phyloP scores from a whole-genome alignment of 2,113 vertebrate species.

The Pholis gunnellus region DNA sequence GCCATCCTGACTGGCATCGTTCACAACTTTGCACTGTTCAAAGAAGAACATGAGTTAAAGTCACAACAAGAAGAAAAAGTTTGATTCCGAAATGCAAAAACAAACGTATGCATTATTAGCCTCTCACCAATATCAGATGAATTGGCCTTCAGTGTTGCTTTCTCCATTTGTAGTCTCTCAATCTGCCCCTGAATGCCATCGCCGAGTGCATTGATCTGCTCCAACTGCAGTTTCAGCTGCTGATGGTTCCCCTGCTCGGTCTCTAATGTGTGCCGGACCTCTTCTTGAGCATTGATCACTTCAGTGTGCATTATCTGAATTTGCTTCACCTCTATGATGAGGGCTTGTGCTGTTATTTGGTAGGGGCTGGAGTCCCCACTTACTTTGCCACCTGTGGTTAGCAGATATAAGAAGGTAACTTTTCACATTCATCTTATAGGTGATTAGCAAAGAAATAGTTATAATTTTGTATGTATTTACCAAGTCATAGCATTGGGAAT shows the following conservation, averaged over 20 bases:
- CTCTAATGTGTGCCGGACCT: background rate
- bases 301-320: constrained; percentile 6
- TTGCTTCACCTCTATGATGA: constrained; percentile 20
- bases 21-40: constrained; percentile 32
- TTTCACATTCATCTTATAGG: background rate
- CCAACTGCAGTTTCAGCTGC: background rate
- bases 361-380: background rate
- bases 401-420: background rate
- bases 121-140: constrained; percentile 9
- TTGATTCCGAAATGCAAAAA: background rate
- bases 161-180: background rate
- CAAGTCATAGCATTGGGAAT: background rate
- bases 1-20: constrained; percentile 29
- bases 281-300: background rate
- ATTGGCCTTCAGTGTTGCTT: background rate
- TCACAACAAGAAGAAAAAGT: background rate
- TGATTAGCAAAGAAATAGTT: background rate
- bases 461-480: background rate
- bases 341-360: background rate
- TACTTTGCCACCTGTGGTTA: constrained; percentile 23
- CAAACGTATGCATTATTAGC: accelerated
- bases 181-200: background rate
- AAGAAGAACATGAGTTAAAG: background rate
- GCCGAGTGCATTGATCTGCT: background rate
- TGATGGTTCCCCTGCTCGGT: background rate